phyloP scores from a whole-genome alignment of 2,113 vertebrate genomes.

The Tursiops truncatus region DNA sequence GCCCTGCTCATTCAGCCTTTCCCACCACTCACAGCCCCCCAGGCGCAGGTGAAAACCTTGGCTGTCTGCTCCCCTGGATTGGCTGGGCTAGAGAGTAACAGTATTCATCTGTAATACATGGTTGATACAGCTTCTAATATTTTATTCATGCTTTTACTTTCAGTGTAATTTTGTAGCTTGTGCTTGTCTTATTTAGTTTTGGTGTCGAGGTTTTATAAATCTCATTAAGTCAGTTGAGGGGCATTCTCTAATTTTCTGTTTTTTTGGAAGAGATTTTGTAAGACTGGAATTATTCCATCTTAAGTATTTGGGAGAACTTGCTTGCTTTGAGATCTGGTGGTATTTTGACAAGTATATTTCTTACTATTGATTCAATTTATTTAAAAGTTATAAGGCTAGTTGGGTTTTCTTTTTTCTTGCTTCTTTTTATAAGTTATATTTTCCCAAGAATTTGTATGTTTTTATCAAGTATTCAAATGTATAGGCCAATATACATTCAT shows the following conservation, averaged over 20 bases:
- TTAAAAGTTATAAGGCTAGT: background rate
- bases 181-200: background rate
- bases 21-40: fast-evolving
- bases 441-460: background rate
- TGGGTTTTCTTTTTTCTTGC: background rate
- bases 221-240: background rate
- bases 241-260: background rate
- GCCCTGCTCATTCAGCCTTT: background rate
- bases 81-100: background rate
- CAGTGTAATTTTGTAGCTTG: background rate
- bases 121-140: background rate
- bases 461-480: background rate
- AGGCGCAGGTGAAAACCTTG: background rate
- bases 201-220: background rate
- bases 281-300: background rate
- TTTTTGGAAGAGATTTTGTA: background rate
- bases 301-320: background rate
- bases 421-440: background rate
- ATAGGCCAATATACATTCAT: background rate
- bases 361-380: background rate
- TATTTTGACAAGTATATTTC: background rate
- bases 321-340: background rate
- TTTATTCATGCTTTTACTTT: background rate
- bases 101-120: background rate
- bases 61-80: background rate